Evolutionary conservation across 1,140 invertebrate species (phyloP), one percentile per base, ranked within the genome.

Genomic region (Pogonus chalceus): DNA sequence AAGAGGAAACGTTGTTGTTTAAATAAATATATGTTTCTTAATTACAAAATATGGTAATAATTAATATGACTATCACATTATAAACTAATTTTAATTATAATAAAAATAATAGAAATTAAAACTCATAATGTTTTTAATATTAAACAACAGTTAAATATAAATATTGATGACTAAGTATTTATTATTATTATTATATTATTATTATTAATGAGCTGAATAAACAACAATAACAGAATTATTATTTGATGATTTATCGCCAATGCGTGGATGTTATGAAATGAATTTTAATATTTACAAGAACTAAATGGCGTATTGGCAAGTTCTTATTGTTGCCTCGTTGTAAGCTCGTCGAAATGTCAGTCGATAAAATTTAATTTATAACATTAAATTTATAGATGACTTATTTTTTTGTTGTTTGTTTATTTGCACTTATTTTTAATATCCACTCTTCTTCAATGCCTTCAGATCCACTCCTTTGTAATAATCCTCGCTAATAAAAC

Each of bases 401-500:
- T 31, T 31, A 4, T 31, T 4, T n/a, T n/a, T n/a, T n/a, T n/a
- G n/a, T n/a, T n/a, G n/a, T n/a, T n/a, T n/a, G n/a, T n/a, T n/a
- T n/a, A n/a, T n/a, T n/a, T n/a, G n/a, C n/a, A n/a, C n/a, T 31
- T 46, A 20, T 51, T 43, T 49, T 67, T 78, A 81, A 73, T 79
- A 86, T 70, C 85, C 85, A 69, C 85, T 71, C 71, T 87, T 88
- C 74, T 84, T 84, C 57, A 89, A 73, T 51, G 84, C 82, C 71
- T 88, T 88, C 57, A 88, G 72, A 72, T 89, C 85, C 61, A 89
- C 83, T 66, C 87, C 84, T 65, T 85, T 85, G 66, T 89, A 88
- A 74, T 89, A 89, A 74, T 89, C 85, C 74, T 88, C 85, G 69
- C 86, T 89, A 68, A 58, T 54, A 39, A 56, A 57, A 59, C 10